phyloP scores from a whole-genome alignment of 1,140 invertebrate species.

The Coelopa frigida region DNA sequence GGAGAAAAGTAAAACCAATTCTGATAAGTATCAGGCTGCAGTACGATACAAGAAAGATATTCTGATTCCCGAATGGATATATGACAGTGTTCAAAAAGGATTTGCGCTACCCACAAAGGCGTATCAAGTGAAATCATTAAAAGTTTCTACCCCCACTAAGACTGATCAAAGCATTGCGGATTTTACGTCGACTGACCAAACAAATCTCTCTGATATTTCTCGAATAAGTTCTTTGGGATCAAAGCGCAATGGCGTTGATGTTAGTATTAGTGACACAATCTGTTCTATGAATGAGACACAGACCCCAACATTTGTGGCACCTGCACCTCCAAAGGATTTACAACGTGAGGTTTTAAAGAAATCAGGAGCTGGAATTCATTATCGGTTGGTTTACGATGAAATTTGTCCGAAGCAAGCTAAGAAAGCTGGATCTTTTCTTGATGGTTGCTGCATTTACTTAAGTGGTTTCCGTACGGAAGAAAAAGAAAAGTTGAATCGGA shows the following conservation, averaged over 20 bases:
- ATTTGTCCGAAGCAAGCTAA: conserved; percentile 60
- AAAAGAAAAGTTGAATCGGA: conserved; percentile 67
- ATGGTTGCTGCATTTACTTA: conserved; percentile 70
- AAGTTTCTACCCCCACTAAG: conserved; percentile 36
- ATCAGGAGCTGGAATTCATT: conserved; percentile 15
- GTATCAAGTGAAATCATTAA: conserved; percentile 48
- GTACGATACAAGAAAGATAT: conserved; percentile 65
- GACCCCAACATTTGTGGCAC: conserved; percentile 6
- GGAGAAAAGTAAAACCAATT: conserved; percentile 51
- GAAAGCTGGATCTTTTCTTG: conserved; percentile 68
- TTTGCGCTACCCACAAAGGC: conserved; percentile 61
- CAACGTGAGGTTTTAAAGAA: conserved; percentile 23
- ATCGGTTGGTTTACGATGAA: conserved; percentile 45
- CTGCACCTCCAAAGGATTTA: conserved; percentile 17
- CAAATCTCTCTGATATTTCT: conserved; percentile 35
- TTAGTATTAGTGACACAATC: conserved; percentile 29
- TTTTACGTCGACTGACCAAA: conserved; percentile 17
- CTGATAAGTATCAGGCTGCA: conserved; percentile 76
- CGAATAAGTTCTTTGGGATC: conserved; percentile 24
- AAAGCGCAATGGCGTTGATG: conserved; percentile 20
- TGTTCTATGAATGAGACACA: conserved; percentile 15
- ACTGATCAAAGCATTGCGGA: conserved; percentile 11
- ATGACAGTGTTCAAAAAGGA: conserved; percentile 64
- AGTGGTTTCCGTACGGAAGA: conserved; percentile 56
- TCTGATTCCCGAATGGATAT: conserved; percentile 67